Base-by-base conservation (phyloP, 2,888 invertebrate genomes). In the Harpagoxenus sublaevis region DNA sequence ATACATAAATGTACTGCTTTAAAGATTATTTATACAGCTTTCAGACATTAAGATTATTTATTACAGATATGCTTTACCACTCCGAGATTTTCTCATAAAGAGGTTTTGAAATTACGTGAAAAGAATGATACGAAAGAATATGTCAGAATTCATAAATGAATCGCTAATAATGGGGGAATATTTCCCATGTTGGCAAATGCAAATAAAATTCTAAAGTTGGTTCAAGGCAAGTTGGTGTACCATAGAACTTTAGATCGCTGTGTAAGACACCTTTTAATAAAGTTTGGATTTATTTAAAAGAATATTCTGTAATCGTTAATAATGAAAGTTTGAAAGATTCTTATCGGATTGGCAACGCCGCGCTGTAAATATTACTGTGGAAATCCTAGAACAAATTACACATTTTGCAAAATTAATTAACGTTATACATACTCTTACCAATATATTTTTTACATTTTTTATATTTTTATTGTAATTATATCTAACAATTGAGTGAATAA, bases 81-180 rank as follows among this genome's bases (percentile, higher is more conserved):
- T 63, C 3, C 15, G 9, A 75, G 23, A 77, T 75, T 77, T 62
- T 31, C 31, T 82, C 15, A 57, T 12, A 53, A 53, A 55, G 66
- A 77, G 12, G 39, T 31, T 63, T 53, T 45, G 3, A 35, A 39
- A 63, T 63, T 57, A 23, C 48, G 12, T 28, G 60, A 48, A 55
- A 71, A 73, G 39, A 87, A 82, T 15, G 82, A 86, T 62, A 71
- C 31, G 45, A 89, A 89, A 84, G 84, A 66, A 28, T 23, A 91
- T 94, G 97, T 98, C 97, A 98, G 95, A 98, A 98, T 94, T 98
- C 98, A 95, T 98, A 98, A 88, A 98, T 96, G 90, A 99, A 96
- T 83, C 99, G 97, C 95, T 99, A 99, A 96, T 99, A 99, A 95
- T 99, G 99, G 15, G 99, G 98, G 95, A 98, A 97, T 89, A 99